Conservation (phyloP, 2,797 vertebrate genomes). For the Leptoclinus maculatus region DNA sequence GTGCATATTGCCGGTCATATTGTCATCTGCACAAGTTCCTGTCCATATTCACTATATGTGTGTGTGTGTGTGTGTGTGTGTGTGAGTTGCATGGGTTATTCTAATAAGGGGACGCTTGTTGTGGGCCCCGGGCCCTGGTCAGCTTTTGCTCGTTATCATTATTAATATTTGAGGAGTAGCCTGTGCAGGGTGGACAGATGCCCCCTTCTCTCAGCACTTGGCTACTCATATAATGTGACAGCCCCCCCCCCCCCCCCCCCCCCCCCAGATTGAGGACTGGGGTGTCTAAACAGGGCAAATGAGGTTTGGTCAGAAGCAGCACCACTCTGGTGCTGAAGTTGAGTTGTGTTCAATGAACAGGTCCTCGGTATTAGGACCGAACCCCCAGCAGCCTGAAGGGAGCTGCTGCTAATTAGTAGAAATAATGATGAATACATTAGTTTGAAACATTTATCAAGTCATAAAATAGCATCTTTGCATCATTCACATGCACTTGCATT, state of each 20-base stretch:
- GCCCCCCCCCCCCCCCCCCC: constrained; percentile 25
- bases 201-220: constrained; percentile 63
- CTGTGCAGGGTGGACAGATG: constrained; percentile 71
- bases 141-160: constrained; percentile 82
- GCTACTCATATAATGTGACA: constrained; percentile 80
- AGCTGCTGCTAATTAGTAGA: not conserved
- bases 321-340: not conserved
- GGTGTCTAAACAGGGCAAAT: constrained; percentile 25
- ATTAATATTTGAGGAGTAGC: constrained; percentile 84
- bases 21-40: constrained; percentile 58
- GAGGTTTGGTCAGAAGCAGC: constrained; percentile 13
- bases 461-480: too few species aligned
- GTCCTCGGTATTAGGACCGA: not conserved
- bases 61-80: constrained; percentile 28
- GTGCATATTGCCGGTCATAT: constrained; percentile 67
- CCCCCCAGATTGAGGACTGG: constrained; percentile 6
- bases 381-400: not conserved
- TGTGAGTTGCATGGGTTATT: constrained; percentile 77
- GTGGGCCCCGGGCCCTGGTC: constrained; percentile 76
- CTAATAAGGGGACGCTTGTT: constrained; percentile 77
- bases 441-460: not conserved
- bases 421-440: not conserved
- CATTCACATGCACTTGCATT: not conserved
- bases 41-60: constrained; percentile 51
- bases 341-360: not conserved